These are phyloP conservation scores for Reticulitermes lucifugus DNA, from an alignment of 2,888 invertebrate species.

Conservation along the genomic window DNA sequence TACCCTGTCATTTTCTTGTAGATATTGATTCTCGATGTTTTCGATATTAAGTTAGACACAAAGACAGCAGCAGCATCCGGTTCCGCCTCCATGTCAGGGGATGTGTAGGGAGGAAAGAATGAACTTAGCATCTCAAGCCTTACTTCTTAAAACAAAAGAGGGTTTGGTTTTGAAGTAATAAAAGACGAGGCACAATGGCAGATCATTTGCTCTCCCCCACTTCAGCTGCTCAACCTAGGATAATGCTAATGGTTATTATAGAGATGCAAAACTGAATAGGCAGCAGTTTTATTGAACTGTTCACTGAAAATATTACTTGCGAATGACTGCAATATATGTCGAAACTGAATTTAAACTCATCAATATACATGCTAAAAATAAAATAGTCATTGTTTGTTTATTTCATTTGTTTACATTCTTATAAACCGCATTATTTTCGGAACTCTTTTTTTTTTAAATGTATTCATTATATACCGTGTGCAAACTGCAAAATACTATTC, in stretches of 20 bases:
- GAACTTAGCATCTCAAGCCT: neutral
- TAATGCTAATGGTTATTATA: neutral
- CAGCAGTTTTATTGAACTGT: neutral
- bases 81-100: neutral
- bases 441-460: no score
- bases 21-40: conserved; percentile 6
- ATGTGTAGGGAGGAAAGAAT: neutral
- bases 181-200: neutral
- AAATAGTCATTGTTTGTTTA: no score
- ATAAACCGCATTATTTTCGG: no score
- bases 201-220: neutral
- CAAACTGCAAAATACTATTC: no score
- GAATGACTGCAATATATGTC: neutral
- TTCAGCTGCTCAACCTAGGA: neutral
- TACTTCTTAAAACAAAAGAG: neutral
- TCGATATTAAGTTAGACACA: neutral
- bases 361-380: no score
- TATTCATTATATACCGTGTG: no score
- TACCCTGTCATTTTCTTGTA: neutral
- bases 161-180: neutral
- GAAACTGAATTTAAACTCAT: neutral
- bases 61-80: neutral
- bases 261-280: conserved; percentile 2
- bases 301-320: neutral
- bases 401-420: no score